Conservation (phyloP, 2,797 vertebrate genomes). For the Epinephelus awoara region DNA sequence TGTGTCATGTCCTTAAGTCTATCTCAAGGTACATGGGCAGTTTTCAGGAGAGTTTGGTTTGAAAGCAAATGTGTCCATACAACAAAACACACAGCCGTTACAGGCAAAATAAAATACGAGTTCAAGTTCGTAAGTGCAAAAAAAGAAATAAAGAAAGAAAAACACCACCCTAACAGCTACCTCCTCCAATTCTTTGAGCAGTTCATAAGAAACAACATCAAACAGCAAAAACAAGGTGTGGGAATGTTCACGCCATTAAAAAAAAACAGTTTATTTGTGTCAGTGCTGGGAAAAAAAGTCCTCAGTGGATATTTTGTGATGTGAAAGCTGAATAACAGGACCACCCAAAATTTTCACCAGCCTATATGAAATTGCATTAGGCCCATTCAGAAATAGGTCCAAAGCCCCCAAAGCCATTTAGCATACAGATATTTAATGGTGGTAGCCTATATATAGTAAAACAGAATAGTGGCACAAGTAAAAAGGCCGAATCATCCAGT, state of each 20-base stretch:
- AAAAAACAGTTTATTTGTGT: constrained; percentile 58
- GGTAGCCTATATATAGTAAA: constrained; percentile 37
- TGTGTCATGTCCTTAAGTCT: constrained; percentile 26
- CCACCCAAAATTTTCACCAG: constrained; percentile 29
- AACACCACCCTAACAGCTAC: constrained; percentile 33
- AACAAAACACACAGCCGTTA: constrained; percentile 65
- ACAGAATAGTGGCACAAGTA: constrained; percentile 56
- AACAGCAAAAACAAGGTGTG: constrained; percentile 72
- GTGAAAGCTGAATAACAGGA: constrained; percentile 46
- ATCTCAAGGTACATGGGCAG: constrained; percentile 37
- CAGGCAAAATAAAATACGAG: constrained; percentile 57
- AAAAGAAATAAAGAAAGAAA: constrained; percentile 9
- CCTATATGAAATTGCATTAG: constrained; percentile 44
- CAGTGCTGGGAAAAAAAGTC: constrained; percentile 48
- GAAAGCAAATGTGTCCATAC: constrained; percentile 60
- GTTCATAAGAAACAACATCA: constrained; percentile 70
- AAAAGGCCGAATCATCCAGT: constrained; percentile 55
- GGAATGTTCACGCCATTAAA: constrained; percentile 63
- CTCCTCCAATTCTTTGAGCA: constrained; percentile 48
- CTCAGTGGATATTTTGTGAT: constrained; percentile 45
- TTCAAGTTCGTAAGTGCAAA: constrained; percentile 40
- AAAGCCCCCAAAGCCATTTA: constrained; percentile 56
- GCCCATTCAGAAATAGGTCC: constrained; percentile 51
- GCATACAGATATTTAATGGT: constrained; percentile 39
- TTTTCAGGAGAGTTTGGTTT: constrained; percentile 45